Evolutionary conservation across 37 sponge, comb jelly and placozoan species (phyloP), one percentile per base, ranked within the genome.

Genomic region (Halisarca cf. caerulea): DNA sequence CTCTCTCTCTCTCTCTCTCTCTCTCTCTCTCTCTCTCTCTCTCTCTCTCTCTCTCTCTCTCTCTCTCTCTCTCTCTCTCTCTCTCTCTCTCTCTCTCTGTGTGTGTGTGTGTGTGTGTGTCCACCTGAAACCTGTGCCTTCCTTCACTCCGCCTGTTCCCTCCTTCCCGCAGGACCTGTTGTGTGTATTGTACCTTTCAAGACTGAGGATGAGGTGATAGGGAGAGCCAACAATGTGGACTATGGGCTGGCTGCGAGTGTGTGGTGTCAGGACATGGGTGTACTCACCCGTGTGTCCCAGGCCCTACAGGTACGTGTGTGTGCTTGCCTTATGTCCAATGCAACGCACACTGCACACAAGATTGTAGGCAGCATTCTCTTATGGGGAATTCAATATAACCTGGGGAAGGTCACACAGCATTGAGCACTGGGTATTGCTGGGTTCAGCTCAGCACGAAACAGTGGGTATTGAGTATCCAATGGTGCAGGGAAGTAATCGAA

Each of bases 201-300:
- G 41, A 90, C 83, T 53, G 96, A 96, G 55, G 91, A 90, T 32
- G 94, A 96, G 83, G 95, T 85, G 3, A 89, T 96, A 20, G 59
- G 70, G 37, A 55, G 96, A 32, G 94, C 94, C 32, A 96, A 96
- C 60, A 68, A 70, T 79, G 88, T 91, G 2, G 51, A 91, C 54
- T 96, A 96, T 39, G 96, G 96, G 28, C 81, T 96, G 43, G 87
- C 83, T 83, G 96, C 96, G 1, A 86, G 83, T 78, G 90, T 96
- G 59, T 96, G 96, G 96, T 83, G 86, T 39, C 89, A 91, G 84
- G 87, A 93, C 45, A 62, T 89, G 9, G 89, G 92, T 3, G 78
- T 66, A 23, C 88, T 86, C 21, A 94, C 94, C 72, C 79, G 94
- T 54, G 94, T 96, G 55, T 79, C 96, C 14, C 94, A 88, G 25